A percentile compares a stretch with the other conserved stretches of the same genome.
phyloP scores from a whole-genome alignment of 1,140 invertebrate species.

The Elysia chlorotica region DNA sequence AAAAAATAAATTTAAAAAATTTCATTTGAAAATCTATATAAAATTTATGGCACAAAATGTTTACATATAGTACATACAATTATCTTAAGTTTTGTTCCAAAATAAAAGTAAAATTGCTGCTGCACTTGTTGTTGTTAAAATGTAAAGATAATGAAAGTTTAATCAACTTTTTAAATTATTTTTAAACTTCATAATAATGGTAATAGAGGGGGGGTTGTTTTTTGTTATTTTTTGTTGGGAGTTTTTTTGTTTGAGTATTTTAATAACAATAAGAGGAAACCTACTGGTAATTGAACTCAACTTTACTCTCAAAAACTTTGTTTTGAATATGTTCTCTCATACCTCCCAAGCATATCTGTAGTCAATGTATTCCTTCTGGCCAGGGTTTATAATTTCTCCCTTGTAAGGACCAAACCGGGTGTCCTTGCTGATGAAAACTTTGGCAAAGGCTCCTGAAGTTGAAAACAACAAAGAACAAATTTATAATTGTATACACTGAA shows the following conservation, averaged over 20 bases:
- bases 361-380: slow-evolving; percentile 31
- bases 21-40: neutral
- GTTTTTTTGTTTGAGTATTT: neutral
- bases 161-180: neutral
- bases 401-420: slow-evolving; percentile 43
- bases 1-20: neutral
- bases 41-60: neutral
- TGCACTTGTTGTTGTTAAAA: neutral
- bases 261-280: neutral
- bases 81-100: neutral
- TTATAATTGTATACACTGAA: neutral
- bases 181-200: too few species aligned
- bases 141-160: neutral
- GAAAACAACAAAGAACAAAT: neutral
- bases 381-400: slow-evolving; percentile 37
- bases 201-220: too few species aligned
- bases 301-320: neutral
- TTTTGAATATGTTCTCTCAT: slow-evolving; percentile 1
- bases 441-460: slow-evolving; percentile 38
- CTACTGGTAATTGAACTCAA: neutral
- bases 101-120: neutral
- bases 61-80: neutral
- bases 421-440: slow-evolving; percentile 26
- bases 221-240: neutral
- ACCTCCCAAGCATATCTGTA: slow-evolving; percentile 52